Conservation (phyloP, 2,888 invertebrate genomes). For the Salpingus planirostris region DNA sequence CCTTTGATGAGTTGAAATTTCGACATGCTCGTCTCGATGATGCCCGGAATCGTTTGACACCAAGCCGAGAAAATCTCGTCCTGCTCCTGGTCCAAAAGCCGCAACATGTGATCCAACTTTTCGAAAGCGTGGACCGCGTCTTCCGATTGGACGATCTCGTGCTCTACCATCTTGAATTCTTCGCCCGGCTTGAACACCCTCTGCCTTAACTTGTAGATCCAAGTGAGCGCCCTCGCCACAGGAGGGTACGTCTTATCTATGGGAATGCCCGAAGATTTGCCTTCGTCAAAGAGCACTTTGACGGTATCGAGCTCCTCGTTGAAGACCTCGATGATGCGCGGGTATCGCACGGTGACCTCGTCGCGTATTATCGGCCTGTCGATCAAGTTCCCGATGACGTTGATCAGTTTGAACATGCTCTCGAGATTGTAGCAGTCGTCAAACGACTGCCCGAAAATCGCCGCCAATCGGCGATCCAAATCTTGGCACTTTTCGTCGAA, state of each 20-base stretch:
- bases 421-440: constrained; percentile 67
- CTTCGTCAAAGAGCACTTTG: constrained; percentile 54
- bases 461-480: constrained; percentile 68
- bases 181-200: constrained; percentile 52
- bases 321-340: constrained; percentile 55
- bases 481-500: constrained; percentile 58
- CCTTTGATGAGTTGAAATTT: constrained; percentile 53
- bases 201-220: constrained; percentile 57
- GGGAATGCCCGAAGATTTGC: constrained; percentile 45
- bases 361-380: constrained; percentile 65
- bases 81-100: constrained; percentile 54
- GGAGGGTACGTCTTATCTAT: constrained; percentile 65
- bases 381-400: constrained; percentile 53
- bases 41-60: constrained; percentile 55
- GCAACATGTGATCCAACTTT: constrained; percentile 59
- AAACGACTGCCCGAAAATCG: constrained; percentile 71
- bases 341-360: constrained; percentile 61
- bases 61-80: constrained; percentile 58
- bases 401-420: constrained; percentile 50
- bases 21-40: constrained; percentile 53
- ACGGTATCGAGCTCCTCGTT: constrained; percentile 56
- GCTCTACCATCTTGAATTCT: constrained; percentile 55
- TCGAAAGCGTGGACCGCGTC: constrained; percentile 46
- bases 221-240: constrained; percentile 60
- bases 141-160: constrained; percentile 53